Evolutionary conservation across 1,140 invertebrate species (phyloP).

Genomic region (Andricus grossulariae): DNA sequence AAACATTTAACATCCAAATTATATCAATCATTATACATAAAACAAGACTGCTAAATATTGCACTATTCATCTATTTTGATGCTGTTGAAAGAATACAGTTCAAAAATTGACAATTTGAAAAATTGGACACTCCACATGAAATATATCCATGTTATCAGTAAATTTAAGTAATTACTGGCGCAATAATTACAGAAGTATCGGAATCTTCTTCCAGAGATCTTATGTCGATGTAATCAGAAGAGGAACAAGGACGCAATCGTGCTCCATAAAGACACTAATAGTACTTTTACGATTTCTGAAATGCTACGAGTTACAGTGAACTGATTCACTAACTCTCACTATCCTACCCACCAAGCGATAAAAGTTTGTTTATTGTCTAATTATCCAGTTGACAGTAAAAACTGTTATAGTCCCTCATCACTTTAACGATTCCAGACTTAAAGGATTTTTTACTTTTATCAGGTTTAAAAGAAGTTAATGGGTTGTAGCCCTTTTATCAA

Average conservation of each 20-base stretch:
- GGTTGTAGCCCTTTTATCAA: not conserved
- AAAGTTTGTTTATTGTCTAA: constrained; percentile 6
- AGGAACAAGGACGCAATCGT: not conserved
- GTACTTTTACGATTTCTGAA: not conserved
- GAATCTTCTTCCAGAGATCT: no score
- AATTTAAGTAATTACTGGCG: no score
- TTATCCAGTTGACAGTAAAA: not conserved
- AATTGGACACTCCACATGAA: no score
- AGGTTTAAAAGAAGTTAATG: not conserved
- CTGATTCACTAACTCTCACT: not conserved
- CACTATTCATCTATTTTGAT: no score
- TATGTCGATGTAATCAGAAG: no score
- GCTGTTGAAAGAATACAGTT: no score
- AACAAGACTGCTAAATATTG: no score
- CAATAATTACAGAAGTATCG: no score
- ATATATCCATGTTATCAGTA: no score
- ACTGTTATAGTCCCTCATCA: not conserved
- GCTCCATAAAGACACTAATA: not conserved
- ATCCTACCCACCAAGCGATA: not conserved
- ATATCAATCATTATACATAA: no score
- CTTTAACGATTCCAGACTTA: not conserved
- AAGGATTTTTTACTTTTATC: constrained; percentile 16
- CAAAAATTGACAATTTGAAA: no score
- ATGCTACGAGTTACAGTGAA: not conserved
- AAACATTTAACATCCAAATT: no score